A percentile compares a stretch with the other conserved stretches of the same genome.
These are phyloP conservation scores for Diogma glabrata DNA, from an alignment of 2,888 invertebrate species.

Conservation along the genomic window DNA sequence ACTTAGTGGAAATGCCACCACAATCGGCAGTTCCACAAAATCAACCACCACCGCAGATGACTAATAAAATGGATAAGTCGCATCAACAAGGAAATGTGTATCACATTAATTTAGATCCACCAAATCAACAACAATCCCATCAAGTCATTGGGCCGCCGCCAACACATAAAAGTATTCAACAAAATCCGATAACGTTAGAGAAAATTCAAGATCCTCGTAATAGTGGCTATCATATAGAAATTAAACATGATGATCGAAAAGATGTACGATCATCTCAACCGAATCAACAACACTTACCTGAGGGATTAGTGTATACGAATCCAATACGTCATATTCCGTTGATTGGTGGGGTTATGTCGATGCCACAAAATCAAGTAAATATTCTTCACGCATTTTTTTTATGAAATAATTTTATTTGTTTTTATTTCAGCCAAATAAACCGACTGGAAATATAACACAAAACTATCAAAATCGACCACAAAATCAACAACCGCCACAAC, in stretches of 20 bases:
- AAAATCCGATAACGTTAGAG: conserved; percentile 33
- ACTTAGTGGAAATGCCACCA: conserved; percentile 30
- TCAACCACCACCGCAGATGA: conserved; percentile 23
- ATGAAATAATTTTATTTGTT: conserved; percentile 14
- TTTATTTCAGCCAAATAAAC: conserved; percentile 50
- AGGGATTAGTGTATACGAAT: conserved; percentile 32
- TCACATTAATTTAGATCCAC: conserved; percentile 34
- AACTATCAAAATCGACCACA: conserved; percentile 65
- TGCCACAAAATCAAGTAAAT: conserved; percentile 8
- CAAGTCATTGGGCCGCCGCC: conserved; percentile 21
- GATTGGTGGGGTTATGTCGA: conserved; percentile 32
- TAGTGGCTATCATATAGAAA: conserved; percentile 30
- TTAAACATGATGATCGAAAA: conserved; percentile 28
- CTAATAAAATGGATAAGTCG: conserved; percentile 15
- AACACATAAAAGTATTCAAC: conserved; percentile 20
- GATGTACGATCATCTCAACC: conserved; percentile 19
- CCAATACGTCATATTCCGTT: conserved; percentile 30
- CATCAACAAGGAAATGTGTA: conserved; percentile 32
- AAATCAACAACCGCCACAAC: conserved; percentile 22
- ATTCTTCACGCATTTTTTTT: not conserved
- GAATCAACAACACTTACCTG: conserved; percentile 28
- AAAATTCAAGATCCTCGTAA: conserved; percentile 30
- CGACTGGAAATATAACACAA: conserved; percentile 72
- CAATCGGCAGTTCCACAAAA: conserved; percentile 22
- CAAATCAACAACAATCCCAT: conserved; percentile 27